These are phyloP conservation scores for Microcebus lehilahytsara DNA, from an alignment of 2,113 vertebrate genomes.

Conservation along the genomic window DNA sequence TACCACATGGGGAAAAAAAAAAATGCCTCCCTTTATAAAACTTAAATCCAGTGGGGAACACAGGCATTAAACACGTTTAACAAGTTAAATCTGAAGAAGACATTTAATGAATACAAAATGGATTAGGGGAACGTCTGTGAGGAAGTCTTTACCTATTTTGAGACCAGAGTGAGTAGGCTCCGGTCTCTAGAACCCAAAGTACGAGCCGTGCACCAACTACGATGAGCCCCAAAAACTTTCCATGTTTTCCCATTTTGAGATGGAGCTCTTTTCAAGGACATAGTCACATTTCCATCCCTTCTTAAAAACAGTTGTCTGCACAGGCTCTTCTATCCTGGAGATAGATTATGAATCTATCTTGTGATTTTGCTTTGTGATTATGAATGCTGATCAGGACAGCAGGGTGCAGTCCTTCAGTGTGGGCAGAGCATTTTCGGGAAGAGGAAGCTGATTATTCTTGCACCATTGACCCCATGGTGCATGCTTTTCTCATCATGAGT, in stretches of 20 bases:
- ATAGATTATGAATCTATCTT: background rate
- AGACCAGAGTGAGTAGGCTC: background rate
- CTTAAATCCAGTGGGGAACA: background rate
- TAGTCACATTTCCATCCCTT: background rate
- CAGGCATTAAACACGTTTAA: background rate
- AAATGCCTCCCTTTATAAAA: background rate
- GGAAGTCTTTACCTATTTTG: background rate
- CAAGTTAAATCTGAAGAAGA: background rate
- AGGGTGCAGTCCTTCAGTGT: background rate
- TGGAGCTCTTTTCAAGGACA: background rate
- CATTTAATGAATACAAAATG: background rate
- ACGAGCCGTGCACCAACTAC: background rate
- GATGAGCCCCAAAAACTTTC: background rate
- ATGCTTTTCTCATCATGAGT: background rate
- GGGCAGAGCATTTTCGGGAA: background rate
- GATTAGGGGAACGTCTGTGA: background rate
- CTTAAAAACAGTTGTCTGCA: background rate
- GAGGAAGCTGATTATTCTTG: background rate
- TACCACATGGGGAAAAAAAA: background rate
- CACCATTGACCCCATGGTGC: fast-evolving
- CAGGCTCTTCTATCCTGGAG: background rate
- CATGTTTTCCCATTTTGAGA: background rate
- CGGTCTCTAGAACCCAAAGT: background rate
- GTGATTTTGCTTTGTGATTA: background rate
- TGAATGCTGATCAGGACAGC: background rate